Percentiles rank a stretch among this genome's conserved stretches.
Evolutionary conservation across 2,888 invertebrate genomes (phyloP).

Genomic region (Pterostichus niger): DNA sequence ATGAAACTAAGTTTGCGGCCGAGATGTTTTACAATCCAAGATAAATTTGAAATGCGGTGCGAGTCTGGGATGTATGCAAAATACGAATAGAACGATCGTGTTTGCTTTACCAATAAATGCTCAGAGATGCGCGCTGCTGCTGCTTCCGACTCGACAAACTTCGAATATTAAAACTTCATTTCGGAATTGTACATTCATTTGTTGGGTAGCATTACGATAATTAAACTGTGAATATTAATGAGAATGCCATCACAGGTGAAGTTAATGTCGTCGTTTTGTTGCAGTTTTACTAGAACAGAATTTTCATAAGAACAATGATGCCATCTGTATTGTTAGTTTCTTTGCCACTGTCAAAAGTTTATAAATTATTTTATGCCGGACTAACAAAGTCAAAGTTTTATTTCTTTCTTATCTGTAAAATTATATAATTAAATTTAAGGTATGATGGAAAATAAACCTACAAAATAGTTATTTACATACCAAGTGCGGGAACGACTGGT

Average conservation of each 20-base stretch:
- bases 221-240: constrained; percentile 29
- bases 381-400: too few relatives aligned
- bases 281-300: too few relatives aligned
- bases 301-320: too few relatives aligned
- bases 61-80: constrained; percentile 24
- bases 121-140: not conserved
- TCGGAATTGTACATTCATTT: constrained; percentile 21
- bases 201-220: not conserved
- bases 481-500: too few relatives aligned
- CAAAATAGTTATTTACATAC: too few relatives aligned
- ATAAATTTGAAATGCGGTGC: constrained; percentile 33
- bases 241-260: constrained; percentile 8
- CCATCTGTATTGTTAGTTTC: too few relatives aligned
- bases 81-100: constrained; percentile 12
- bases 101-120: constrained; percentile 29
- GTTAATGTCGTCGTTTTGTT: too few relatives aligned
- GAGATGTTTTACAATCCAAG: constrained; percentile 10
- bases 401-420: too few relatives aligned
- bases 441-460: too few relatives aligned
- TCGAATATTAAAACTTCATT: constrained; percentile 22
- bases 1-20: constrained; percentile 4
- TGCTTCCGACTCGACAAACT: not conserved
- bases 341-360: too few relatives aligned
- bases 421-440: too few relatives aligned
- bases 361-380: too few relatives aligned